phyloP scores from a whole-genome alignment of 2,888 invertebrate genomes.

The Caenorhabditis macrosperma region DNA sequence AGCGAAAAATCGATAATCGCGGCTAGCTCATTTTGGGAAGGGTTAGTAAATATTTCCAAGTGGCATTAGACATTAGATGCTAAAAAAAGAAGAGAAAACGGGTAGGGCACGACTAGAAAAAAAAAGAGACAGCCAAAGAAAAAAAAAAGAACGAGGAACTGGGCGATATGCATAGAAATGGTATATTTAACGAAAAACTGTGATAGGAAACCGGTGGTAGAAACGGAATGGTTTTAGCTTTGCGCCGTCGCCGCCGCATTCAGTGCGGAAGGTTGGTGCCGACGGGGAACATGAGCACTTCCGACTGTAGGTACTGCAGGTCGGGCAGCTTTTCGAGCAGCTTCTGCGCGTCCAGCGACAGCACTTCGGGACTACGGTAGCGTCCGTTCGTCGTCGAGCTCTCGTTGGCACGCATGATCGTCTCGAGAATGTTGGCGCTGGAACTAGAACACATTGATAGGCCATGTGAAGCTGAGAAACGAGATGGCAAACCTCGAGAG shows the following conservation, averaged over 20 bases:
- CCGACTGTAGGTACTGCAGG: slow-evolving; percentile 68
- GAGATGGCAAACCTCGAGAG: not conserved
- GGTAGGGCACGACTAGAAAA: not conserved
- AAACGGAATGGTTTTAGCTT: slow-evolving; percentile 8
- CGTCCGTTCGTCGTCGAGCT: not conserved
- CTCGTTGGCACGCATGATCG: slow-evolving; percentile 41
- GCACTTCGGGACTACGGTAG: slow-evolving; percentile 61
- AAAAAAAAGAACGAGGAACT: slow-evolving; percentile 10
- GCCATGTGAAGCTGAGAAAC: too few species aligned
- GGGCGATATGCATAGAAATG: not conserved
- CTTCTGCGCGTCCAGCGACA: slow-evolving; percentile 73
- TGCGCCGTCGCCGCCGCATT: too few species aligned
- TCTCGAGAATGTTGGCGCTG: slow-evolving; percentile 53
- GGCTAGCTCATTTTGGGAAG: not conserved
- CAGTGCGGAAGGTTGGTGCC: slow-evolving; percentile 47
- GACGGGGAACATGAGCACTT: slow-evolving; percentile 71
- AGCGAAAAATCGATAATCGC: not conserved
- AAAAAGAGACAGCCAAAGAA: not conserved
- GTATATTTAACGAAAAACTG: not conserved
- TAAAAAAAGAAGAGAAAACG: not conserved
- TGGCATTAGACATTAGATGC: slow-evolving; percentile 44
- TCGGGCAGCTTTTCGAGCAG: slow-evolving; percentile 73
- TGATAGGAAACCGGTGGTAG: not conserved
- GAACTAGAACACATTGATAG: slow-evolving; percentile 2
- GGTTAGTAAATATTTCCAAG: not conserved